Evolutionary conservation across 2,797 vertebrate genomes (phyloP).

Genomic region (Catharus ustulatus): DNA sequence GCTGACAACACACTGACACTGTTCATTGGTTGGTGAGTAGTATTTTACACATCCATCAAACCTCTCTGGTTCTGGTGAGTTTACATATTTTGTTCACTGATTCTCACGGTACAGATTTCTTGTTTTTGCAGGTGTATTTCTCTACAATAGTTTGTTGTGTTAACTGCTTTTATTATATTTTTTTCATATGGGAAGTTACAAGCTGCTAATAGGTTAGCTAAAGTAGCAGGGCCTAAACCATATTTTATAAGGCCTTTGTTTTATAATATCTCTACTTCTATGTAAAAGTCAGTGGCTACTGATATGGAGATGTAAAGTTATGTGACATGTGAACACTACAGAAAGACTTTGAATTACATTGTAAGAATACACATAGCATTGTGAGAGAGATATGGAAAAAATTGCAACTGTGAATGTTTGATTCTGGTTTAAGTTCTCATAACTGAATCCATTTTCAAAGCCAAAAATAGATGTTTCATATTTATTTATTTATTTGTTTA

Average conservation of each 20-base stretch:
- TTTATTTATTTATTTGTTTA: slow-evolving; percentile 41
- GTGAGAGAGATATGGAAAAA: background rate
- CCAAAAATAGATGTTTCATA: background rate
- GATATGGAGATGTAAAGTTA: background rate
- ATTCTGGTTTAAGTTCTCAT: background rate
- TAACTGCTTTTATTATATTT: background rate
- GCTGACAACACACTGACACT: background rate
- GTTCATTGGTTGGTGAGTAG: background rate
- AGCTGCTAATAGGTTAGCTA: background rate
- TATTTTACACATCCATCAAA: background rate
- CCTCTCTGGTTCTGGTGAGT: background rate
- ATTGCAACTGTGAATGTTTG: background rate
- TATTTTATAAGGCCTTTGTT: background rate
- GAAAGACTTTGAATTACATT: background rate
- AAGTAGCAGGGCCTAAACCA: background rate
- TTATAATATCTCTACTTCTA: background rate
- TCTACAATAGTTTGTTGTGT: background rate
- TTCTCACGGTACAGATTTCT: background rate
- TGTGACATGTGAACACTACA: background rate
- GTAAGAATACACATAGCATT: background rate
- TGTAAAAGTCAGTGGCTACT: background rate
- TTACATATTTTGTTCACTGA: background rate
- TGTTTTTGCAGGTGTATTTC: background rate
- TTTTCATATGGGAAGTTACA: background rate
- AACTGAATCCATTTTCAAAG: background rate